phyloP scores from a whole-genome alignment of 1,140 invertebrate species.

The Andricus grossulariae region DNA sequence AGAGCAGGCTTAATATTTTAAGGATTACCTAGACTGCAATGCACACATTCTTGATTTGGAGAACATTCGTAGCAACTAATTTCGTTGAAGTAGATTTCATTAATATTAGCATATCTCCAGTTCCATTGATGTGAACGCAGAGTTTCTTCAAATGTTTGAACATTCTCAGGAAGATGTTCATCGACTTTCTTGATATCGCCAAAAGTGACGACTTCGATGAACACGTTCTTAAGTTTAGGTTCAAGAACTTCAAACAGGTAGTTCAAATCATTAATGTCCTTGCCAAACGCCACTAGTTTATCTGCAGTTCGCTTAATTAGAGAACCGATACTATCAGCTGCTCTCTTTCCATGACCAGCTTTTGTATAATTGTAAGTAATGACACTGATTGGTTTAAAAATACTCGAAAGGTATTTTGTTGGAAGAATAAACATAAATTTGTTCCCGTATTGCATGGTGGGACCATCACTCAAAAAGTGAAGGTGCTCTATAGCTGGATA shows the following conservation, averaged over 20 bases:
- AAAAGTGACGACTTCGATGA: neutral
- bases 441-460: conserved; percentile 27
- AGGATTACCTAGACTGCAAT: too few relatives aligned
- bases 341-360: conserved; percentile 27
- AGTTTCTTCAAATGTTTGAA: conserved; percentile 26
- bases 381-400: neutral
- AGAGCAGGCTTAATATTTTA: too few relatives aligned
- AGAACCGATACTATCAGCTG: conserved; percentile 26
- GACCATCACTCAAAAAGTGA: conserved; percentile 34
- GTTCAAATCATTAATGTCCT: conserved; percentile 22
- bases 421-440: conserved; percentile 31
- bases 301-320: conserved; percentile 33
- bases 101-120: conserved; percentile 7
- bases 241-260: neutral
- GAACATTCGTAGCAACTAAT: conserved; percentile 31
- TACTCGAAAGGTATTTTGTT: neutral
- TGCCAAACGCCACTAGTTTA: conserved; percentile 3
- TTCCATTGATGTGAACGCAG: conserved; percentile 34
- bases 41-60: neutral
- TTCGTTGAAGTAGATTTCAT: conserved; percentile 20
- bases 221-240: conserved; percentile 11
- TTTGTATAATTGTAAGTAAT: conserved; percentile 34
- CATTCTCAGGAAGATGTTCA: neutral
- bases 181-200: conserved; percentile 27
- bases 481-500: neutral